Conservation (phyloP, 2,888 invertebrate species). For the Anticlea derivata region DNA sequence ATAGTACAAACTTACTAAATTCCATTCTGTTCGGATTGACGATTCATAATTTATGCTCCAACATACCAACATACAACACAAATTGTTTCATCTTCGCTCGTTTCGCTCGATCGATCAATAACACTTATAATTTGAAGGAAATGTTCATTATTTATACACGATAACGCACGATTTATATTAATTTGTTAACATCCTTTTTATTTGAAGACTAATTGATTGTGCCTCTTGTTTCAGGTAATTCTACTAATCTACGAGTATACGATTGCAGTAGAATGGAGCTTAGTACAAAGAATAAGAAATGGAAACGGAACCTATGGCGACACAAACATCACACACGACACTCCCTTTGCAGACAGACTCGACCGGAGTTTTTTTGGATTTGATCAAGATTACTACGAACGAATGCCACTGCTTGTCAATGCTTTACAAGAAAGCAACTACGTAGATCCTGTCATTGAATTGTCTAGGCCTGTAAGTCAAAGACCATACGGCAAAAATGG, state of each 20-base stretch:
- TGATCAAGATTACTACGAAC: slow-evolving; percentile 76
- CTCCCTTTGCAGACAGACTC: slow-evolving; percentile 69
- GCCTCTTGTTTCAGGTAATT: slow-evolving; percentile 68
- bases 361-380: slow-evolving; percentile 71
- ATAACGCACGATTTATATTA: too few species aligned
- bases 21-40: too few species aligned
- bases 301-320: slow-evolving; percentile 43
- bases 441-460: slow-evolving; percentile 57
- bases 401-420: slow-evolving; percentile 77
- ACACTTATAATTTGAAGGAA: too few species aligned
- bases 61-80: too few species aligned
- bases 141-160: too few species aligned
- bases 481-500: slow-evolving; percentile 22
- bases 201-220: background rate
- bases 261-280: slow-evolving; percentile 75
- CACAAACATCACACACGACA: slow-evolving; percentile 44
- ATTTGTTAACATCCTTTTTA: too few species aligned
- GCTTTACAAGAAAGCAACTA: slow-evolving; percentile 72
- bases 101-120: too few species aligned
- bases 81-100: too few species aligned
- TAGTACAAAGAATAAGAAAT: slow-evolving; percentile 65
- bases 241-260: slow-evolving; percentile 79
- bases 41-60: too few species aligned
- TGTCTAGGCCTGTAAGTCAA: slow-evolving; percentile 38
- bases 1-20: too few species aligned